These are phyloP conservation scores for Margarornis squamiger DNA, from an alignment of 2,797 vertebrate genomes.

Conservation along the genomic window DNA sequence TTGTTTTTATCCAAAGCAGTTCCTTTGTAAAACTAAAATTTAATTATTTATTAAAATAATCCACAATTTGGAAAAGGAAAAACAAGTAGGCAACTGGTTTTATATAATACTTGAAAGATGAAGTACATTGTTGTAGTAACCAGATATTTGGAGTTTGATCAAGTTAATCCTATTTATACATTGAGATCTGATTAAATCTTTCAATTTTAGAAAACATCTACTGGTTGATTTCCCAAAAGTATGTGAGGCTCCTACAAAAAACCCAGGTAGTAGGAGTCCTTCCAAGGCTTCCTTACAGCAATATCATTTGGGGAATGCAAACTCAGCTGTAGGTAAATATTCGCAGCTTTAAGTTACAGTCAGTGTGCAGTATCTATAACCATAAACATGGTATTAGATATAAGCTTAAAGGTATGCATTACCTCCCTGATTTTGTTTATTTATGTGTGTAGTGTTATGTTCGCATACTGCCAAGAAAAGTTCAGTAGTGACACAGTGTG, in stretches of 20 bases:
- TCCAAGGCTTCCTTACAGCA: not conserved
- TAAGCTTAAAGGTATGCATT: not conserved
- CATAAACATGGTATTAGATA: not conserved
- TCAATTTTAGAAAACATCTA: not conserved
- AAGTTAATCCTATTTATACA: not conserved
- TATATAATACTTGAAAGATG: not conserved
- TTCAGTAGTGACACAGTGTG: not conserved
- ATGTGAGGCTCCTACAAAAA: not conserved
- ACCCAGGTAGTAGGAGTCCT: not conserved
- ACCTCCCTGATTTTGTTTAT: not conserved
- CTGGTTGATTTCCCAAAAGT: not conserved
- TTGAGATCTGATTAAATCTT: not conserved
- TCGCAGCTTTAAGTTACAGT: not conserved
- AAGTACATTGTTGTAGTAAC: not conserved
- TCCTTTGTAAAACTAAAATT: not conserved
- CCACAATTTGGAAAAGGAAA: not conserved
- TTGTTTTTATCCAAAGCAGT: slow-evolving; percentile 32
- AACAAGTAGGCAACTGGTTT: not conserved
- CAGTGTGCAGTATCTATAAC: not conserved
- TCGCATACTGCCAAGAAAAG: not conserved
- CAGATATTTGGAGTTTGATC: not conserved
- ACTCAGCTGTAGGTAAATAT: not conserved
- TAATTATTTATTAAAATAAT: not conserved
- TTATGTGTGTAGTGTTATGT: not conserved
- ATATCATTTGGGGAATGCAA: not conserved